phyloP scores from a whole-genome alignment of 2,797 vertebrate species.

The Coracias cyanogaster region DNA sequence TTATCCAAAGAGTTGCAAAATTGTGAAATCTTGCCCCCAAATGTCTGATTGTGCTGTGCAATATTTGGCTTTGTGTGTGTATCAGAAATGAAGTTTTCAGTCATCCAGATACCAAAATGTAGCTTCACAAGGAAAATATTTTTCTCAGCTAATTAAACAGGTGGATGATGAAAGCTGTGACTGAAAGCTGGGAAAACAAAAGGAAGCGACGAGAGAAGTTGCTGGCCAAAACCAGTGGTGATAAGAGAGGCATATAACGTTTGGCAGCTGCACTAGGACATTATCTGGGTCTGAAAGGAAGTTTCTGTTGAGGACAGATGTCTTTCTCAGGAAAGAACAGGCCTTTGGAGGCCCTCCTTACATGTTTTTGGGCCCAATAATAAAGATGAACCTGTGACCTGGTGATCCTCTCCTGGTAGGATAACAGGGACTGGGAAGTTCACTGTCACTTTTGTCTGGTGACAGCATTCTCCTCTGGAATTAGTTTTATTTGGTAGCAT shows the following conservation, averaged over 20 bases:
- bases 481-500: background rate
- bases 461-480: background rate
- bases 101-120: background rate
- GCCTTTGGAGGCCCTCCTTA: background rate
- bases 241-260: rapidly evolving
- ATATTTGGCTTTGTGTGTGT: background rate
- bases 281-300: background rate
- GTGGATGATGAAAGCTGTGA: background rate
- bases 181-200: background rate
- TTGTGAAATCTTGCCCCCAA: background rate
- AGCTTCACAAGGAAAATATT: background rate
- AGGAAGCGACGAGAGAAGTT: background rate
- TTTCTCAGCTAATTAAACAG: background rate
- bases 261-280: background rate
- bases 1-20: background rate
- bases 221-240: background rate
- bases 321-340: background rate
- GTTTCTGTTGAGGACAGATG: background rate
- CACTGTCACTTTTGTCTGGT: background rate
- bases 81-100: background rate
- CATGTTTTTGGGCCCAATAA: rapidly evolving
- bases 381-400: background rate
- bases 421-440: background rate
- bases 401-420: background rate
- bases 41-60: background rate